Evolutionary conservation across 2,888 invertebrate species (phyloP).

Genomic region (Drosophila setosimentum): DNA sequence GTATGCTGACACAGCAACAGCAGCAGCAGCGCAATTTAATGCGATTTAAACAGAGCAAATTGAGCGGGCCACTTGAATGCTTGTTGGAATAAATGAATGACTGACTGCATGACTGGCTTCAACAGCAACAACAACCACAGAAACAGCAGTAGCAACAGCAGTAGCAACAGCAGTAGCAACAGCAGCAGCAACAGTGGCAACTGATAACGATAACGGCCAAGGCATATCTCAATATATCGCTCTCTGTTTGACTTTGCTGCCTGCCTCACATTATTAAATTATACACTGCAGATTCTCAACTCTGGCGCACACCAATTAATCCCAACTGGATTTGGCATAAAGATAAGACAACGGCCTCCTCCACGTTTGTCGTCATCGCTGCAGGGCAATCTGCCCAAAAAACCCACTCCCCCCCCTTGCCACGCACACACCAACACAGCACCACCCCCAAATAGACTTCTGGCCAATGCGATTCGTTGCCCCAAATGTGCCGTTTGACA

Average conservation of each 20-base stretch:
- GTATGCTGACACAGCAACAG: constrained; percentile 43
- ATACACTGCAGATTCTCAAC: constrained; percentile 66
- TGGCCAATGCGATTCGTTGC: constrained; percentile 21
- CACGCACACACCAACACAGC: no score
- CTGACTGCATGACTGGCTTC: constrained; percentile 30
- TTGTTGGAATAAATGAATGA: constrained; percentile 56
- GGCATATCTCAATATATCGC: constrained; percentile 11
- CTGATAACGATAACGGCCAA: constrained; percentile 66
- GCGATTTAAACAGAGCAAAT: constrained; percentile 80
- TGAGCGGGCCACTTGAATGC: constrained; percentile 76
- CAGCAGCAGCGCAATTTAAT: constrained; percentile 68
- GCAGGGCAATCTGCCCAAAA: constrained; percentile 62
- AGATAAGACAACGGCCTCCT: constrained; percentile 69
- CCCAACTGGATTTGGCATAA: constrained; percentile 81
- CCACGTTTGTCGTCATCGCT: constrained; percentile 46
- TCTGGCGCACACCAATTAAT: constrained; percentile 71
- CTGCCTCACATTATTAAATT: constrained; percentile 78
- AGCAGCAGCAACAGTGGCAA: constrained; percentile 18
- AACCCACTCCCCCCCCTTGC: neutral
- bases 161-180: constrained; percentile 6
- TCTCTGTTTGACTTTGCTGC: constrained; percentile 15
- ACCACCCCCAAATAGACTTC: constrained; percentile 1
- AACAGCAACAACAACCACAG: constrained; percentile 21
- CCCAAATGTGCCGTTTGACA: constrained; percentile 67
- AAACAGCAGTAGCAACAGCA: constrained; percentile 22